A percentile compares a stretch with the other conserved stretches of the same genome.
These are phyloP conservation scores for Marronus borbonicus DNA, from an alignment of 2,888 invertebrate genomes.

Conservation along the genomic window DNA sequence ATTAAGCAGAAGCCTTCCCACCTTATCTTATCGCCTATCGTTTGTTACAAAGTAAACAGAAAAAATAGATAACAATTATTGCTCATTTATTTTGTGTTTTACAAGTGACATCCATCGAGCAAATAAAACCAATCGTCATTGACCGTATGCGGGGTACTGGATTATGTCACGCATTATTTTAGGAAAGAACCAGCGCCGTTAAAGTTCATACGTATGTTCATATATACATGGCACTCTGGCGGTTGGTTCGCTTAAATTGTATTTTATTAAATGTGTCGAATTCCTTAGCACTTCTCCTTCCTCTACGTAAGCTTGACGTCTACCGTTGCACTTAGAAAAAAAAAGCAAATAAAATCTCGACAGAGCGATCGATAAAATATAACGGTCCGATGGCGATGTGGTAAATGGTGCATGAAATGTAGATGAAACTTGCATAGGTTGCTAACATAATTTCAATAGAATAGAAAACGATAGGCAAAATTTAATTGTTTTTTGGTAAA, in stretches of 20 bases:
- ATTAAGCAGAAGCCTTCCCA: neutral
- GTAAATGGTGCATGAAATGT: constrained; percentile 38
- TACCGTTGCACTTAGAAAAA: constrained; percentile 4
- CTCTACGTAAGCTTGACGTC: constrained; percentile 26
- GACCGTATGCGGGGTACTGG: constrained; percentile 4
- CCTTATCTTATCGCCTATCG: constrained; percentile 32
- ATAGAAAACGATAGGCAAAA: constrained; percentile 9
- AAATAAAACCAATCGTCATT: constrained; percentile 17
- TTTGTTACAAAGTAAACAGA: constrained; percentile 20
- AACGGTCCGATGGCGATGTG: constrained; percentile 30
- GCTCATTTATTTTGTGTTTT: constrained; percentile 9
- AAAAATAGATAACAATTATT: constrained; percentile 24
- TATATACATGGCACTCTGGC: neutral
- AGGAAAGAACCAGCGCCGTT: constrained; percentile 20
- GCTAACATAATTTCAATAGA: neutral
- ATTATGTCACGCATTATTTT: constrained; percentile 42
- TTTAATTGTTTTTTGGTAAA: constrained; percentile 2
- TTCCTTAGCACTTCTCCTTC: constrained; percentile 31
- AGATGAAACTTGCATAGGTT: constrained; percentile 30
- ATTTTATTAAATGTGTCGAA: constrained; percentile 30
- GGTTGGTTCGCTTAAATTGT: constrained; percentile 21
- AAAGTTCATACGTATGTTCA: neutral
- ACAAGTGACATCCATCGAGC: constrained; percentile 8
- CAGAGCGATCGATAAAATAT: constrained; percentile 32
- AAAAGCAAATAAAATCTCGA: constrained; percentile 14